Conservation (phyloP, 2,113 vertebrate genomes). For the Cathartes aura region DNA sequence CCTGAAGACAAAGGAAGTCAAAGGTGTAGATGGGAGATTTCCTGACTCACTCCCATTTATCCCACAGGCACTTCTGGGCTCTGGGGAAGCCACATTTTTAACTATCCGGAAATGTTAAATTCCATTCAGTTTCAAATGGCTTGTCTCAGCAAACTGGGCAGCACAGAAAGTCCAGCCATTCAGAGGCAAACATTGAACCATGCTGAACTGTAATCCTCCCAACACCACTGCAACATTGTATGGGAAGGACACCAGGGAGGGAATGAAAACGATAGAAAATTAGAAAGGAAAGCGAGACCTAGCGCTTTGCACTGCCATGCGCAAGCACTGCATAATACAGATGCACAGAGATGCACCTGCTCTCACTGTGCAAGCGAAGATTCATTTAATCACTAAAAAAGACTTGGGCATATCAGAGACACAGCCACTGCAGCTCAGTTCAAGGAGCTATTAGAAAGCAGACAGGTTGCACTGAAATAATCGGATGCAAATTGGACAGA, state of each 20-base stretch:
- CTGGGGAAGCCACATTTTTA: not conserved
- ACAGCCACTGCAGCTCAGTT: not conserved
- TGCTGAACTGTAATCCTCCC: rapidly evolving
- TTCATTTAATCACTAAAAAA: not conserved
- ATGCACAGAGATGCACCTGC: not conserved
- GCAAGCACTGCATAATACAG: not conserved
- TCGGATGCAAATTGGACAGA: not conserved
- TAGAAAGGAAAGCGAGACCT: not conserved
- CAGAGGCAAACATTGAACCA: rapidly evolving
- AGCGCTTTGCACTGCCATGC: not conserved
- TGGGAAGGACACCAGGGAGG: not conserved
- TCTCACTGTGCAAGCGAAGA: not conserved
- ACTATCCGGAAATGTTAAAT: not conserved
- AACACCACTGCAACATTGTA: not conserved
- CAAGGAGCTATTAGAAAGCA: not conserved
- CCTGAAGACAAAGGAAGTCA: not conserved
- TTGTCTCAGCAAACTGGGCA: not conserved
- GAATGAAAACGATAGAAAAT: not conserved
- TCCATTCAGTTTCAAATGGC: not conserved
- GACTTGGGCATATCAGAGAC: not conserved
- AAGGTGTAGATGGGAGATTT: not conserved
- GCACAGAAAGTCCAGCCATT: not conserved
- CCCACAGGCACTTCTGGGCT: too few relatives aligned
- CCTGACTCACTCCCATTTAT: not conserved
- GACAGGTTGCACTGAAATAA: not conserved